Conservation (phyloP, 2,113 vertebrate species). For the Rhineura floridana region DNA sequence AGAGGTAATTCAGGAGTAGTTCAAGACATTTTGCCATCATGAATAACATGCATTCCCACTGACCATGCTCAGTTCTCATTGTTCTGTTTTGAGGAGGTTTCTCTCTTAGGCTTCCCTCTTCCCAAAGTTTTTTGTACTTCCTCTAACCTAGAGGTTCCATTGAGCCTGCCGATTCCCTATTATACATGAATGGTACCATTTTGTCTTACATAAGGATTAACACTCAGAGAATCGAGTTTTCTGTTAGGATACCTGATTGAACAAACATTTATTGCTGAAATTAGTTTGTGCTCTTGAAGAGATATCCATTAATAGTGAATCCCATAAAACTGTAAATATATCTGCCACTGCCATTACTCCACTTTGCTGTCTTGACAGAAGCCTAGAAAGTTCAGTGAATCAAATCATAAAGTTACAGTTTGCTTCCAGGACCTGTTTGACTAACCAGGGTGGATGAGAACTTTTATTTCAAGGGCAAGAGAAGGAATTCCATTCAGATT, state of each 20-base stretch:
- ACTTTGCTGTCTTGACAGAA: conserved; percentile 13
- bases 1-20: not conserved
- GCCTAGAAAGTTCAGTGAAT: conserved; percentile 54
- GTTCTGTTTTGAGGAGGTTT: not conserved
- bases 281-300: not conserved
- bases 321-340: not conserved
- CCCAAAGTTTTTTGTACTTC: not conserved
- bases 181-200: not conserved
- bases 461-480: conserved; percentile 55
- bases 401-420: conserved; percentile 52
- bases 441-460: conserved; percentile 46
- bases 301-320: not conserved
- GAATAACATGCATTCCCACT: not conserved
- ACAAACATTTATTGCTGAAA: not conserved
- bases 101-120: not conserved
- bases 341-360: not conserved
- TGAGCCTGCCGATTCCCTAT: not conserved
- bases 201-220: not conserved
- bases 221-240: not conserved
- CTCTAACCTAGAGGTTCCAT: not conserved
- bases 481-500: conserved; percentile 31
- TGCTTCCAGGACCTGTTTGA: conserved; percentile 53
- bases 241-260: too few relatives aligned
- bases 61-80: not conserved
- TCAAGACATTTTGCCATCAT: not conserved